These are phyloP conservation scores for Microctenopoma stevenorrisi DNA, from an alignment of 2,797 vertebrate species.

Conservation along the genomic window DNA sequence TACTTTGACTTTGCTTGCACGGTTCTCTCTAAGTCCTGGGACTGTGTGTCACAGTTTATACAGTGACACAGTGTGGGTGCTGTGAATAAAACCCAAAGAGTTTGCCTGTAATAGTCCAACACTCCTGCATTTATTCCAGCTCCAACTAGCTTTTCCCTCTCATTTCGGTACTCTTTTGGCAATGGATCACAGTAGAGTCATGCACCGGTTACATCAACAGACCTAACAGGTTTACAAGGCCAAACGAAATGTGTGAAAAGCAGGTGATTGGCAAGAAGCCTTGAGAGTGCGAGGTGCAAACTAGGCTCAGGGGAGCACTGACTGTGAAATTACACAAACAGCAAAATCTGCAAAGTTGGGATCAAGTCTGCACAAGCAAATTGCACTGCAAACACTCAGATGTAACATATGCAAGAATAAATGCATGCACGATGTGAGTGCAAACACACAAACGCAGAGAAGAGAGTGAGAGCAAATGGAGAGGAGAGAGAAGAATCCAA, in stretches of 20 bases:
- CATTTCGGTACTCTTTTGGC: constrained; percentile 2
- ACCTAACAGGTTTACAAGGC: constrained; percentile 33
- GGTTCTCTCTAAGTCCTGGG: neutral
- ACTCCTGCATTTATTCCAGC: constrained; percentile 1
- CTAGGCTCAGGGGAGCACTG: constrained; percentile 30
- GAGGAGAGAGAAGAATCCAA: constrained; percentile 7
- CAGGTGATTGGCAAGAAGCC: constrained; percentile 48
- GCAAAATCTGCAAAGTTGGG: constrained; percentile 24
- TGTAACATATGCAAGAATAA: constrained; percentile 6
- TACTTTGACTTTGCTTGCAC: constrained; percentile 14
- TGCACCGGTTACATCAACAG: constrained; percentile 24
- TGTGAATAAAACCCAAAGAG: neutral
- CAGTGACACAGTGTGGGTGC: constrained; percentile 13
- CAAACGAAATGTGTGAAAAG: constrained; percentile 48
- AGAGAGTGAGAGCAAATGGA: too few relatives aligned
- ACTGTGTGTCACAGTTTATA: constrained; percentile 14
- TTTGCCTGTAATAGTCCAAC: neutral
- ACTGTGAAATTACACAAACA: constrained; percentile 47
- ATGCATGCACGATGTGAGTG: neutral
- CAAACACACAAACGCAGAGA: neutral
- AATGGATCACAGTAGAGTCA: neutral
- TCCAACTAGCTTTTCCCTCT: neutral
- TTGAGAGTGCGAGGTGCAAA: constrained; percentile 53
- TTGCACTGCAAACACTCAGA: constrained; percentile 9
- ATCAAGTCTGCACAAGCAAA: constrained; percentile 8